phyloP scores from a whole-genome alignment of 2,797 vertebrate genomes.

The Rhinella marina region DNA sequence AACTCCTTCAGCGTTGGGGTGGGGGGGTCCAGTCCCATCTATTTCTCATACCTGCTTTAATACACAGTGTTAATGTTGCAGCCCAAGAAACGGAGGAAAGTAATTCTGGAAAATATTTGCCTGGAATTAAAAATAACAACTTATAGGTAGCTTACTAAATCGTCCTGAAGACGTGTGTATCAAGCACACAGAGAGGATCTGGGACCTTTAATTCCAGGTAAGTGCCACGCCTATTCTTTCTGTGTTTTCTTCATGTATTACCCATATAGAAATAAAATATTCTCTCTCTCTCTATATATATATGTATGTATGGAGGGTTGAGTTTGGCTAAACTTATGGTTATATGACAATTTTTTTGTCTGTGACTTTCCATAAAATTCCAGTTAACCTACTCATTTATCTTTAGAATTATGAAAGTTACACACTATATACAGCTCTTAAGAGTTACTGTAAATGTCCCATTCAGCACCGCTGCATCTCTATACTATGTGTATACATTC shows the following conservation, averaged over 20 bases:
- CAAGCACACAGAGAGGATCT: background rate
- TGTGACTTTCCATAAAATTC: background rate
- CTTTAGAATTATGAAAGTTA: background rate
- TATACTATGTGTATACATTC: background rate
- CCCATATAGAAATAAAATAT: background rate
- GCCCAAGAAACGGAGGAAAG: background rate
- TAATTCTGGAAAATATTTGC: background rate
- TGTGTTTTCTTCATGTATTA: background rate
- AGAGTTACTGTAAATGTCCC: background rate
- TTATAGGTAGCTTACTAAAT: background rate
- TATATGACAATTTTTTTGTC: background rate
- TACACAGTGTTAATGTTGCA: conserved; percentile 9
- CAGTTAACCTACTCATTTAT: background rate
- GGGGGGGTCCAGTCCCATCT: conserved; percentile 38
- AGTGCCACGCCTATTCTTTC: conserved; percentile 21
- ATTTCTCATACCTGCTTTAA: conserved; percentile 37
- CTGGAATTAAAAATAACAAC: background rate
- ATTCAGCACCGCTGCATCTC: background rate
- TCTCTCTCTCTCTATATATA: background rate
- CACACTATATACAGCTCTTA: background rate
- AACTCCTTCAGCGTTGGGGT: conserved; percentile 53
- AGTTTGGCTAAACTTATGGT: background rate
- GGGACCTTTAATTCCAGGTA: conserved; percentile 39
- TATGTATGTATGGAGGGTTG: background rate
- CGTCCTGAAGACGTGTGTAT: background rate